Base-by-base conservation (phyloP, 2,113 vertebrate species). In the Tenrec ecaudatus region DNA sequence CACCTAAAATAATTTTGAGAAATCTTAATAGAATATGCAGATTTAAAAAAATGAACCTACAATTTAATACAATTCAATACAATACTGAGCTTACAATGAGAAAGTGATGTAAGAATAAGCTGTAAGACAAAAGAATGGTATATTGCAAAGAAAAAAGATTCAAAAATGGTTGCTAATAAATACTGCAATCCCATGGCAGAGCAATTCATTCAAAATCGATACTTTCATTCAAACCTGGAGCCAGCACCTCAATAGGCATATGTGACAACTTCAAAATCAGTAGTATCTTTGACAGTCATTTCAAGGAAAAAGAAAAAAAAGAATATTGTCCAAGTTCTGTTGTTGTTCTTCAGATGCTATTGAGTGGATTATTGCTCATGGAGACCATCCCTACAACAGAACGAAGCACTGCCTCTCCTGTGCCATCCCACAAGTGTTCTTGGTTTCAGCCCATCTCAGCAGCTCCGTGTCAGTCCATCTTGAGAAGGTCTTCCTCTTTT, bases 61-160 rank as follows among this genome's bases (percentile, higher is more conserved):
- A 53, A 53, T 92, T 92, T 31, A 19, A 75, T 80, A 53, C 47
- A 53, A 53, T 92, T 92, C 31, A 19, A 75, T 80, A 53, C 47
- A 53, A 53, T 53, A 53, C 47, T 53, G 20, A 57, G 6, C 64
- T 92, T 83, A 53, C 2, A 40, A 2, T 89, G 68, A 80, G 27
- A 25, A 78, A 78, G 9, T 77, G 36, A 80, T 80, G 43, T 25
- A 81, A 27, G 22, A 90, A 86, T 23, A 19, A 80, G 0, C 2
- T 57, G n/a, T 43, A 15, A 86, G 71, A 27, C 81, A 38, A 31
- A 3, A 75, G 20, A 92, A 25, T 15, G 29, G 6, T 15, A 15
- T 19, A 38, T 9, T 73, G 6, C 25, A 73, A 78, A n/a, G 16
- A 86, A 69, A 47, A 82, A 25, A 6, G 4, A 29, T 86, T 82